A percentile compares a stretch with the other conserved stretches of the same genome.
phyloP scores from a whole-genome alignment of 2,888 invertebrate genomes.

The Spialia ferax region DNA sequence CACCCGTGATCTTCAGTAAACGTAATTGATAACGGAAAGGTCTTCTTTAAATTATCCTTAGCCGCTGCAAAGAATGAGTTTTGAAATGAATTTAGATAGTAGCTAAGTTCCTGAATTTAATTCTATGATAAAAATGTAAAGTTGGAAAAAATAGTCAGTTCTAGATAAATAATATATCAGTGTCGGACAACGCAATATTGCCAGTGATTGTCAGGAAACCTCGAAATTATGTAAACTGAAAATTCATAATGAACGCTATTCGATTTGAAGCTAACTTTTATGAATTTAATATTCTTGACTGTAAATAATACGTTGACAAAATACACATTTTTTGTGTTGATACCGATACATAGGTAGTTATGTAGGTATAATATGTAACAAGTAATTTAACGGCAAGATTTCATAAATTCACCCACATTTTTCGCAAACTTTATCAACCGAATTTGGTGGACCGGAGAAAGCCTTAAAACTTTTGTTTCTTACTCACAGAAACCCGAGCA shows the following conservation, averaged over 20 bases:
- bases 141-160: no score
- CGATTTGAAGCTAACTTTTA: no score
- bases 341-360: no score
- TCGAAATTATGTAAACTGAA: no score
- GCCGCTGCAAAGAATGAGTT: conserved; percentile 8
- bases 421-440: conserved; percentile 45
- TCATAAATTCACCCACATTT: conserved; percentile 43
- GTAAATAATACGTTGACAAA: no score
- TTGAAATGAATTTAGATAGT: conserved; percentile 3
- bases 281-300: no score
- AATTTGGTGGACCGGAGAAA: conserved; percentile 42
- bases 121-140: no score
- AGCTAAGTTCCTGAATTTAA: not conserved
- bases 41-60: conserved; percentile 27
- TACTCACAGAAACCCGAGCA: conserved; percentile 45
- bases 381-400: conserved; percentile 33
- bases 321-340: no score
- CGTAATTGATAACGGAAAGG: conserved; percentile 62
- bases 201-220: no score
- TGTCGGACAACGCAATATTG: no score
- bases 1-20: conserved; percentile 66
- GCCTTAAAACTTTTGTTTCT: conserved; percentile 48
- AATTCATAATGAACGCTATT: no score
- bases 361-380: not conserved
- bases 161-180: no score